phyloP scores from a whole-genome alignment of 2,113 vertebrate species.

The Dromas ardeola region DNA sequence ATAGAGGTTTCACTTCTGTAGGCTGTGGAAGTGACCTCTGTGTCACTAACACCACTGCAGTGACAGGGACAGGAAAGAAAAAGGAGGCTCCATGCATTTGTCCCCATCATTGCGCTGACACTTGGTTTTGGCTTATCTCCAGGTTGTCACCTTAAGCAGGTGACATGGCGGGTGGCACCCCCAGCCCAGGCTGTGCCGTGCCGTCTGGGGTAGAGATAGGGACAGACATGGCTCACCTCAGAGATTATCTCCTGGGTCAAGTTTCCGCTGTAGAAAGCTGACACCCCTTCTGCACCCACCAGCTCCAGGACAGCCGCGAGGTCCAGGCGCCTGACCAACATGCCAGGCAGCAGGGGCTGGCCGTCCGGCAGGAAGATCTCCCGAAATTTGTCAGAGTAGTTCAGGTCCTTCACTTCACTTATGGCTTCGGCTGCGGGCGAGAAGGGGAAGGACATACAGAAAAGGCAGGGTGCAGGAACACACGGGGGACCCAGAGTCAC shows the following conservation, averaged over 20 bases:
- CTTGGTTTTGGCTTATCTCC: neutral
- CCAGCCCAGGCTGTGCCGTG: rapidly evolving
- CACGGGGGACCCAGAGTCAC: rapidly evolving
- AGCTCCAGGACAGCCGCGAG: conserved; percentile 84
- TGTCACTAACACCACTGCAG: neutral
- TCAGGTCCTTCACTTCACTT: conserved; percentile 80
- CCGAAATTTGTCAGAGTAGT: conserved; percentile 82
- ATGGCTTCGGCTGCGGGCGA: conserved; percentile 82
- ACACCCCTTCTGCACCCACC: conserved; percentile 80
- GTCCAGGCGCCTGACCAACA: conserved; percentile 81
- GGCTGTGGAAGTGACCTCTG: neutral
- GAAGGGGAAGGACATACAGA: neutral
- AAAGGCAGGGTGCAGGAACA: neutral
- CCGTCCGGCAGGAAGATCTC: conserved; percentile 83
- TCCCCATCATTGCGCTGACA: neutral
- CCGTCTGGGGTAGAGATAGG: neutral
- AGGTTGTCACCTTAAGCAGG: neutral
- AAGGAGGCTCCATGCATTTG: neutral
- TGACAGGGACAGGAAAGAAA: neutral
- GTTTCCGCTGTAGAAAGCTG: conserved; percentile 89
- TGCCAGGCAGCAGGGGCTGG: conserved; percentile 81
- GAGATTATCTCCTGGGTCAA: conserved; percentile 89
- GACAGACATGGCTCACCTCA: conserved; percentile 74
- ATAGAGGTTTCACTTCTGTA: neutral
- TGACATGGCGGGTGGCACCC: neutral